Conservation (phyloP, 1,140 invertebrate genomes). For the Temnothorax nylanderi region DNA sequence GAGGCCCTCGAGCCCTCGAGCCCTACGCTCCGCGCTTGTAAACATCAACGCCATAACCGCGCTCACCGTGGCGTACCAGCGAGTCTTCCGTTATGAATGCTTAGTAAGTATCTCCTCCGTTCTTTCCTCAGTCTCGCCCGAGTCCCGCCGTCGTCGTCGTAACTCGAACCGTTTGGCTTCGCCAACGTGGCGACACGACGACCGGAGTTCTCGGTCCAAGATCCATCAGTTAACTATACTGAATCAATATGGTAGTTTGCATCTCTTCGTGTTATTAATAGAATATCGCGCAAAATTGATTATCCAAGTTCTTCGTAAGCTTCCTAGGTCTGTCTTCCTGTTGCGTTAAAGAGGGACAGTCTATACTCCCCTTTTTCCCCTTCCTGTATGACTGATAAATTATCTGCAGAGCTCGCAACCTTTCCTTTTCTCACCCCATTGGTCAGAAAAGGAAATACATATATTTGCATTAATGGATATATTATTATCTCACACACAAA, state of each 20-base stretch:
- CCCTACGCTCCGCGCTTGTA: conserved; percentile 23
- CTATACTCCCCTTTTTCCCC: background rate
- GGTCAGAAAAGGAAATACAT: background rate
- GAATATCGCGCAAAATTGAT: conserved; percentile 8
- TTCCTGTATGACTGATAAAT: background rate
- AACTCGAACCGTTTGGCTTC: no score
- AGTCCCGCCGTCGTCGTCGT: background rate
- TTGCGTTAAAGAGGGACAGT: background rate
- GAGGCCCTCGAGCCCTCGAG: background rate
- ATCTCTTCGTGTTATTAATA: conserved; percentile 24
- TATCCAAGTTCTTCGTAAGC: background rate
- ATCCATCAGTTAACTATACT: background rate
- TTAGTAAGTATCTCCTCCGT: conserved; percentile 58
- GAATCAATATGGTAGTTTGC: conserved; percentile 39
- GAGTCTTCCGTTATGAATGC: conserved; percentile 65
- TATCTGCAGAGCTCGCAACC: background rate
- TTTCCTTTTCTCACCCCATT: background rate
- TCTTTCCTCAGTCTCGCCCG: background rate
- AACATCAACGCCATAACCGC: conserved; percentile 43
- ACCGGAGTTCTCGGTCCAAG: background rate
- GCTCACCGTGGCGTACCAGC: conserved; percentile 19
- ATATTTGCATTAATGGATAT: background rate
- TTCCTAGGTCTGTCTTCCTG: background rate
- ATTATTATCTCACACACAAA: background rate
- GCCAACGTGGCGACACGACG: no score